Conservation (phyloP, 2,113 vertebrate genomes). For the Pseudopipra pipra region DNA sequence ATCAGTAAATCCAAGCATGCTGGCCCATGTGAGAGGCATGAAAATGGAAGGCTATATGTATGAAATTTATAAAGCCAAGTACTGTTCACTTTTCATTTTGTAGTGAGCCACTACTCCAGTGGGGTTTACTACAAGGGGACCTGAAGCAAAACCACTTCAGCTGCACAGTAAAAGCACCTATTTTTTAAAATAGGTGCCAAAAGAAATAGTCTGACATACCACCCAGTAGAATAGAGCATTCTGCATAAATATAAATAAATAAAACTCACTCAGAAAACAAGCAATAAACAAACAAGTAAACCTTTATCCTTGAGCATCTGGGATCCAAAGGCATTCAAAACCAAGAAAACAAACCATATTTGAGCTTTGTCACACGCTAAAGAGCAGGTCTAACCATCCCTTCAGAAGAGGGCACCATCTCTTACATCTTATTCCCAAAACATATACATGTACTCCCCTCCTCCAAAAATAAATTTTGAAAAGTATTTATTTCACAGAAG, state of each 20-base stretch:
- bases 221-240: neutral
- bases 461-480: neutral
- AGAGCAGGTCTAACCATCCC: neutral
- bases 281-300: neutral
- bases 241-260: neutral
- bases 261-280: neutral
- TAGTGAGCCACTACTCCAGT: neutral
- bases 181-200: neutral
- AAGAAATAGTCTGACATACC: neutral
- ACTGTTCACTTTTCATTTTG: neutral
- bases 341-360: neutral
- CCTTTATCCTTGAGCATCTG: neutral
- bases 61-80: neutral
- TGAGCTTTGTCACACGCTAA: neutral
- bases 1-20: neutral
- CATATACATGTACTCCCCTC: neutral
- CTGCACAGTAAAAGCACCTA: neutral
- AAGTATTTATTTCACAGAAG: neutral
- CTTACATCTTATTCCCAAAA: neutral
- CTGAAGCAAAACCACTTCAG: neutral
- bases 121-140: neutral
- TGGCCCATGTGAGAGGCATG: neutral
- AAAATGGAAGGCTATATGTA: neutral
- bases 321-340: neutral
- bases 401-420: neutral